Evolutionary conservation across 2,113 vertebrate genomes (phyloP).

Genomic region (Silurus glanis): DNA sequence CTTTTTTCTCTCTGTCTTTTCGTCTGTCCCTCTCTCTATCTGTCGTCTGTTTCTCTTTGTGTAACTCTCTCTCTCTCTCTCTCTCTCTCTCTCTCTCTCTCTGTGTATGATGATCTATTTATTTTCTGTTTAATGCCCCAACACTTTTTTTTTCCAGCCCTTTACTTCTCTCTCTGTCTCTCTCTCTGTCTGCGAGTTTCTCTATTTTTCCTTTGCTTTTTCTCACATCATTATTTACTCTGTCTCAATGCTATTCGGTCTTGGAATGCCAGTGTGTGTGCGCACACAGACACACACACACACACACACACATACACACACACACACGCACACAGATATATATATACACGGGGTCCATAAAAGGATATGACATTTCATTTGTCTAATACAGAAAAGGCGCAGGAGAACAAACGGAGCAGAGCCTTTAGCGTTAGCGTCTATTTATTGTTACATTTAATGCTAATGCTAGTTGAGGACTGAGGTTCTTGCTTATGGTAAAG

Average conservation of each 20-base stretch:
- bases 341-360: neutral
- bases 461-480: too few relatives aligned
- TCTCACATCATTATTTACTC: conserved; percentile 18
- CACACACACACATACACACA: neutral
- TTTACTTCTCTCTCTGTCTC: neutral
- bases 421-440: neutral
- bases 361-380: neutral
- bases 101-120: neutral
- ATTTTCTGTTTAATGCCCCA: neutral
- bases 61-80: neutral
- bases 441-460: neutral
- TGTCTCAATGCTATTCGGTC: neutral
- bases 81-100: neutral
- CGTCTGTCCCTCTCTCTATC: neutral
- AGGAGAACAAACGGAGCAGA: neutral
- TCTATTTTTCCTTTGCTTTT: neutral
- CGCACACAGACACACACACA: neutral
- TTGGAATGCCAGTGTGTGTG: neutral
- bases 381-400: neutral
- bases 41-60: neutral
- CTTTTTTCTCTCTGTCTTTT: neutral
- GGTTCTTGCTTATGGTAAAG: too few relatives aligned
- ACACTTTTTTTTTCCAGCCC: neutral
- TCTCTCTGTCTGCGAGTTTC: neutral
- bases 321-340: neutral